These are phyloP conservation scores for Ridgeia piscesae DNA, from an alignment of 1,140 invertebrate species.

Conservation along the genomic window DNA sequence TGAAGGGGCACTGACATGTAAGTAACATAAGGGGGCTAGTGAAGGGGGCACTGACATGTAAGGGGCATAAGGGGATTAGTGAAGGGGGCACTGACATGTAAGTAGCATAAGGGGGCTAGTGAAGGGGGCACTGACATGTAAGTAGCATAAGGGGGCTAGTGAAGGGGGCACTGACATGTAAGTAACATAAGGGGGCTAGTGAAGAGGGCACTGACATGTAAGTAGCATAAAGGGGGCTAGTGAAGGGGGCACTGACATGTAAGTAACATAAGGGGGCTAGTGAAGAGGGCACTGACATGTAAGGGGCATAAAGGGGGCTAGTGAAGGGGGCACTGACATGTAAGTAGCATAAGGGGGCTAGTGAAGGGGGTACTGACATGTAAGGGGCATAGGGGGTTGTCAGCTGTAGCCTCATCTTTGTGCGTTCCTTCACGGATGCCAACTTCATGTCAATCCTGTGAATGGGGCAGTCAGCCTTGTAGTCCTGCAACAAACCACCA, in stretches of 20 bases:
- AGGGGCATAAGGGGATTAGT: too few species aligned
- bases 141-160: too few species aligned
- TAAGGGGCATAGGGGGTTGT: slow-evolving; percentile 45
- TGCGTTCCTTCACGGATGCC: slow-evolving; percentile 44
- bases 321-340: slow-evolving; percentile 36
- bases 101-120: too few species aligned
- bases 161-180: too few species aligned
- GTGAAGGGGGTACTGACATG: slow-evolving; percentile 36
- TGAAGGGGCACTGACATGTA: too few species aligned
- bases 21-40: too few species aligned
- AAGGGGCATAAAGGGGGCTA: slow-evolving; percentile 35
- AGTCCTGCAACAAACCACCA: slow-evolving; percentile 38
- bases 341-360: slow-evolving; percentile 39
- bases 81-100: too few species aligned
- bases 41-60: too few species aligned
- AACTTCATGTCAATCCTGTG: slow-evolving; percentile 51
- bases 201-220: too few species aligned
- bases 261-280: slow-evolving; percentile 33
- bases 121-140: too few species aligned
- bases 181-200: too few species aligned
- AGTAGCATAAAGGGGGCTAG: too few species aligned
- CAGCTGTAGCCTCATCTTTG: slow-evolving; percentile 42
- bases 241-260: slow-evolving; percentile 41
- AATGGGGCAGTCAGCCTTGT: slow-evolving; percentile 41
- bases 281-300: slow-evolving; percentile 38